Evolutionary conservation across 2,113 vertebrate species (phyloP).

Genomic region (Engystomops pustulosus): DNA sequence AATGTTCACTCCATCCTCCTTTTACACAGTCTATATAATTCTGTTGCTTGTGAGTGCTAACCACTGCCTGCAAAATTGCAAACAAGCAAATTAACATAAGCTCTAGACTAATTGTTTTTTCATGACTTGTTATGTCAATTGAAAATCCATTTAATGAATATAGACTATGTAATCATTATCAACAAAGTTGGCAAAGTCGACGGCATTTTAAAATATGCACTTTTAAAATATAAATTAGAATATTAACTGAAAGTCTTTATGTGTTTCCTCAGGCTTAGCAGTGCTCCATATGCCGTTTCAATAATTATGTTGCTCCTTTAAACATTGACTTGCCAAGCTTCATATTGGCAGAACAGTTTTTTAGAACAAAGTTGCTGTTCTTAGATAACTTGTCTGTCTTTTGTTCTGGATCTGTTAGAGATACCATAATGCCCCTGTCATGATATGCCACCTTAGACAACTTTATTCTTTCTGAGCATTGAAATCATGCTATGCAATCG

Average conservation of each 20-base stretch:
- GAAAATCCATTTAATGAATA: conserved; percentile 49
- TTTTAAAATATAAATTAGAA: conserved; percentile 38
- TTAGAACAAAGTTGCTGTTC: conserved; percentile 12
- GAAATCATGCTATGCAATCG: too few species aligned
- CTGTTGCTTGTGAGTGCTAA: background rate
- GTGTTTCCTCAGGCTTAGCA: conserved; percentile 54
- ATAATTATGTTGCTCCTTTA: conserved; percentile 55
- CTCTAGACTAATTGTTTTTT: conserved; percentile 46
- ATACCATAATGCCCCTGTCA: background rate
- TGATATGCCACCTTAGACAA: background rate
- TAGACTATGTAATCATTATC: conserved; percentile 46
- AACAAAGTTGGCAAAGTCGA: conserved; percentile 58
- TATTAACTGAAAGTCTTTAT: conserved; percentile 42
- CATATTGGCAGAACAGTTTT: background rate
- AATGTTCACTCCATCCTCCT: background rate
- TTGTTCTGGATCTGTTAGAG: background rate
- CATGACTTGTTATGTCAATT: conserved; percentile 36
- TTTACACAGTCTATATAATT: conserved; percentile 6
- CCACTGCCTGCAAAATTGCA: conserved; percentile 1
- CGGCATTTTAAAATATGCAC: conserved; percentile 43
- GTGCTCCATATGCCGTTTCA: conserved; percentile 58
- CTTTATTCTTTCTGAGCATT: background rate
- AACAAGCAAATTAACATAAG: conserved; percentile 26
- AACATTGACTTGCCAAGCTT: conserved; percentile 44
- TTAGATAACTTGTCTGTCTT: background rate